Evolutionary conservation across 2,113 vertebrate genomes (phyloP).

Genomic region (Pungitius pungitius): DNA sequence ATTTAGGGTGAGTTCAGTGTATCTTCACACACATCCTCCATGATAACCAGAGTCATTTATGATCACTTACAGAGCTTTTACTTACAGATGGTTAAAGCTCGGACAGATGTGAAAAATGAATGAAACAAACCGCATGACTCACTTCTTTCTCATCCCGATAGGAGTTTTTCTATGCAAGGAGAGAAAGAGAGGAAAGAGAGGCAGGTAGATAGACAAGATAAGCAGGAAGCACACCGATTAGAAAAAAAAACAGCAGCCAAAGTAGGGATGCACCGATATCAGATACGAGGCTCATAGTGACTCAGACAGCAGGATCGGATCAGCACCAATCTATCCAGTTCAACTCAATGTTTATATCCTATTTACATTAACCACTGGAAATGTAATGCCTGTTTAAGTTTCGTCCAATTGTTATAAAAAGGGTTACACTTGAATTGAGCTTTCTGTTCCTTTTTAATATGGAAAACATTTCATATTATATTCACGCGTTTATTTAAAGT

Average conservation of each 20-base stretch:
- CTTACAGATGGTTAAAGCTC: slow-evolving; percentile 32
- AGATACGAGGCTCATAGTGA: neutral
- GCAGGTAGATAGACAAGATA: slow-evolving; percentile 45
- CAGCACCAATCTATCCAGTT: too few species aligned
- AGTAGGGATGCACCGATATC: neutral
- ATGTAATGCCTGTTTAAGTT: neutral
- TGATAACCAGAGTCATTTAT: neutral
- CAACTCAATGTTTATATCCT: neutral
- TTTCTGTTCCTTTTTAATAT: too few species aligned
- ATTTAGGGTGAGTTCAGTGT: neutral
- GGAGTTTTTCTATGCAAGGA: slow-evolving; percentile 83
- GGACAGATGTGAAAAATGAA: slow-evolving; percentile 46
- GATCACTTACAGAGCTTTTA: slow-evolving; percentile 31
- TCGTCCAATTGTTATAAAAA: neutral
- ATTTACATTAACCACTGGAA: neutral
- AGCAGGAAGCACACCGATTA: slow-evolving; percentile 43
- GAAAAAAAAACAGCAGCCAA: slow-evolving; percentile 43
- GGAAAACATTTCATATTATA: too few species aligned
- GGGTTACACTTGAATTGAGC: neutral
- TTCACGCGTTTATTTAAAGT: too few species aligned
- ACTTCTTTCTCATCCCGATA: slow-evolving; percentile 86
- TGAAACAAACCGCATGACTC: slow-evolving; percentile 75
- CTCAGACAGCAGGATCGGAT: too few species aligned
- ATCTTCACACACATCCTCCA: slow-evolving; percentile 1
- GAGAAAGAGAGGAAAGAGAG: slow-evolving; percentile 63